Evolutionary conservation across 2,113 vertebrate genomes (phyloP), one percentile per base, ranked within the genome.

Genomic region (Corvus hawaiiensis): DNA sequence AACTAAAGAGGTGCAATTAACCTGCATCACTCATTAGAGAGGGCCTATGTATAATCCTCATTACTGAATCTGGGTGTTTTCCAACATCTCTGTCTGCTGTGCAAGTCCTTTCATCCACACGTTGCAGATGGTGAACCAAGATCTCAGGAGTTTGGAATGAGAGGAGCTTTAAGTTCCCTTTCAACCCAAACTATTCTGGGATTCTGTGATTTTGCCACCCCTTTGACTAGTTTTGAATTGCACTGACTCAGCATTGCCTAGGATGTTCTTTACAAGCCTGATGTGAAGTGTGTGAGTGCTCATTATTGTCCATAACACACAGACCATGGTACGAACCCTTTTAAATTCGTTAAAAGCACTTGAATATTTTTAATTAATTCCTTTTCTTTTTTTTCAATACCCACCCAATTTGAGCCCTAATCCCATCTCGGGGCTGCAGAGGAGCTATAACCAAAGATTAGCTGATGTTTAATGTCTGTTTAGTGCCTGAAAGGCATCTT

Each of bases 401-500:
- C 37, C 28, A 55, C 51, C 61, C 52, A 74, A 4, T 61, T 30
- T 72, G 33, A 85, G 56, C 28, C 56, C 33, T 84, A 85, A 64
- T 90, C 91, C 82, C 44, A 59, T 75, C 39, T 79, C 80, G 75
- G 0, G 11, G 43, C 62, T 63, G 48, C 24, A 48, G 82, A 75
- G 71, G 49, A 84, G 66, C 48, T 87, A 1, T 37, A 67, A 82
- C 64, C 78, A 68, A 90, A 94, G 56, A 82, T 79, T 62, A 64
- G 30, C 46, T 93, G 68, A 46, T 61, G 56, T 82, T 83, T 85
- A 68, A 59, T 64, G 52, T 43, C 85, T 85, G 21, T 20, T 55
- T 82, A 76, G 33, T 43, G 82, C 85, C 94, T 63, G 69, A 90
- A 92, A 95, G 85, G 85, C 90, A 90, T 95, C 90, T 96, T 94